Percentiles rank a stretch among this genome's conserved stretches.
These are phyloP conservation scores for Drosophila aff. DNA, from an alignment of 1,140 invertebrate genomes.

Conservation along the genomic window DNA sequence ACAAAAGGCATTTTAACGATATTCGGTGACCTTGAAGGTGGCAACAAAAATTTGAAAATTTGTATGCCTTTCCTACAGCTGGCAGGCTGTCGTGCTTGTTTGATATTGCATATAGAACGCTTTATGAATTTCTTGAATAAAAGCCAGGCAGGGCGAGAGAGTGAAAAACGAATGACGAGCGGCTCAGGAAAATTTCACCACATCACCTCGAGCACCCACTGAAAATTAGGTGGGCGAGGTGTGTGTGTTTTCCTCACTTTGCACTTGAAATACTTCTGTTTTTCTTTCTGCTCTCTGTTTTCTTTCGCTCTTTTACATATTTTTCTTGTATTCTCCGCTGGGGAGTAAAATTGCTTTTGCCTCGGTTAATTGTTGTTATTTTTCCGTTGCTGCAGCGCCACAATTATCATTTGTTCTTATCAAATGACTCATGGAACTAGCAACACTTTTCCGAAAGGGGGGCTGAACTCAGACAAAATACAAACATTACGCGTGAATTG, in stretches of 20 bases:
- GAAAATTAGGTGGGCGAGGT: constrained; percentile 43
- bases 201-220: constrained; percentile 17
- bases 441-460: constrained; percentile 15
- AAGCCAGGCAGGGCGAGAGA: constrained; percentile 36
- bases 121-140: constrained; percentile 40
- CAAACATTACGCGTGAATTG: constrained; percentile 60
- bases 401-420: constrained; percentile 66
- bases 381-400: constrained; percentile 23
- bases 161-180: constrained; percentile 38
- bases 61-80: constrained; percentile 36
- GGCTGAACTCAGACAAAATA: constrained; percentile 21
- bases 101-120: constrained; percentile 34
- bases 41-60: constrained; percentile 40
- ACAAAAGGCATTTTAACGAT: constrained; percentile 59
- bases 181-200: constrained; percentile 53
- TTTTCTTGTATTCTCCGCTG: constrained; percentile 4
- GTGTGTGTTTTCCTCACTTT: constrained; percentile 41
- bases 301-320: constrained; percentile 14
- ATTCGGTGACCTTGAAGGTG: constrained; percentile 62
- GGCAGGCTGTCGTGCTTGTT: constrained; percentile 21
- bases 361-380: constrained; percentile 32
- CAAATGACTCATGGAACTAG: constrained; percentile 60
- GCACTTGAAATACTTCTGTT: constrained; percentile 72
- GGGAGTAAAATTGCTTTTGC: constrained; percentile 17
- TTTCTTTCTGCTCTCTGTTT: constrained; percentile 13